Evolutionary conservation across 1,140 invertebrate species (phyloP), one percentile per base, ranked within the genome.

Genomic region (Coenobita brevimanus): DNA sequence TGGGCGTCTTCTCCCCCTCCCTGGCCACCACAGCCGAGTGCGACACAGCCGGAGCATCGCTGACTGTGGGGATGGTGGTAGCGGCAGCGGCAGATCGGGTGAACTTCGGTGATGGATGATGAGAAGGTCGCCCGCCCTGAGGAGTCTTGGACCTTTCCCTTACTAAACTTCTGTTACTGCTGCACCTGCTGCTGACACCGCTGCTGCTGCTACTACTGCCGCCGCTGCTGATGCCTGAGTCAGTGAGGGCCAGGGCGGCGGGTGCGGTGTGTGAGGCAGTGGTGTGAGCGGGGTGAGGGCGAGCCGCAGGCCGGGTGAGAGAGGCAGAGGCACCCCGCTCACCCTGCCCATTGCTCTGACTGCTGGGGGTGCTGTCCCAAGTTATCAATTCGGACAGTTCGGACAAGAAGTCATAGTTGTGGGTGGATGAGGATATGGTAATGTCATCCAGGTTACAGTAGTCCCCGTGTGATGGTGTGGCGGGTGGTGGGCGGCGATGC

Each of bases 371-470:
- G 57, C 38, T 41, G 75, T 69, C 36, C 15, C 27, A 64, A 36
- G 64, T 15, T 33, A 71, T 46, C 50, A 84, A 84, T 3, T 69
- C 78, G 54, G 87, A 57, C 27, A 89, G 62, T 21, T 88, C 84
- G 1, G 83, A 62, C 57, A 90, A 78, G 30, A 88, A 78, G 10
- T 82, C 89, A 43, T 88, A 90, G 60, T 79, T 90, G 71, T 83
- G 80, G 13, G 43, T 43, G 13, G 62, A 71, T 6, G 87, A 33
- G 24, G 79, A 64, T n/a, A 24, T 21, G 21, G 60, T 21, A 13
- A 64, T 24, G 17, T 67, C 69, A 57, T 84, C 89, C 67, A 88
- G 67, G 57, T 90, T 80, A 46, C n/a, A 89, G 38, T 89, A 89
- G 60, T 89, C 83, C 30, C 36, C 50, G 17, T 50, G 17, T 8